Evolutionary conservation across 1,140 invertebrate species (phyloP).

Genomic region (Drosophila truncata): DNA sequence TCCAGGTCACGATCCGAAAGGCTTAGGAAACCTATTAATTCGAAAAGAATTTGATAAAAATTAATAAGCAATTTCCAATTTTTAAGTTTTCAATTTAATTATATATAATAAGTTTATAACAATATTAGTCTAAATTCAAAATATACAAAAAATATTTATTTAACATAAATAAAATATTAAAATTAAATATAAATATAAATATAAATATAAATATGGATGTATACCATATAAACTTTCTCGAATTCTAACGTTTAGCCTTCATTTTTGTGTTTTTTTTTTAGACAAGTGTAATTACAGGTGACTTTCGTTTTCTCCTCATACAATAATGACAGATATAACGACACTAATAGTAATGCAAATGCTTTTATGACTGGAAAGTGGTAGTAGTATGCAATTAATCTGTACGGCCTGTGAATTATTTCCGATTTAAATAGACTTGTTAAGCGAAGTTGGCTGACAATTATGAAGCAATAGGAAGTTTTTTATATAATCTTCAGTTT

Average conservation of each 20-base stretch:
- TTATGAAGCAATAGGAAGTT: no score
- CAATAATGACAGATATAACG: slow-evolving; percentile 9
- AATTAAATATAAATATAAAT: no score
- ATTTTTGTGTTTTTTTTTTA: background rate
- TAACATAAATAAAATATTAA: no score
- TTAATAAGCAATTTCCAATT: no score
- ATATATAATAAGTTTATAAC: no score
- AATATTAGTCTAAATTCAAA: no score
- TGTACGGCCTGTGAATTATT: background rate
- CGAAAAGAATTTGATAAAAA: no score
- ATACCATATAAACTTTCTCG: no score
- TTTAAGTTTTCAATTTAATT: no score
- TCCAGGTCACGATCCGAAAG: slow-evolving; percentile 78
- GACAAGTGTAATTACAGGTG: background rate
- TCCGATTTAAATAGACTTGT: slow-evolving; percentile 6
- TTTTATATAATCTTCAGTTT: background rate
- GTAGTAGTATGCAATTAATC: slow-evolving; percentile 14
- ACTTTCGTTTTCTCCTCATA: background rate
- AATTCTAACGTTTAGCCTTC: no score
- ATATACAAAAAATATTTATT: no score
- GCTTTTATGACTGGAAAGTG: slow-evolving; percentile 5
- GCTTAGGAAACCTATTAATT: slow-evolving; percentile 80
- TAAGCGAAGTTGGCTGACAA: background rate
- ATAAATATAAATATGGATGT: no score
- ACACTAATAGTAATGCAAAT: background rate